Evolutionary conservation across 2,113 vertebrate species (phyloP), one percentile per base, ranked within the genome.

Genomic region (Cichladusa arquata): DNA sequence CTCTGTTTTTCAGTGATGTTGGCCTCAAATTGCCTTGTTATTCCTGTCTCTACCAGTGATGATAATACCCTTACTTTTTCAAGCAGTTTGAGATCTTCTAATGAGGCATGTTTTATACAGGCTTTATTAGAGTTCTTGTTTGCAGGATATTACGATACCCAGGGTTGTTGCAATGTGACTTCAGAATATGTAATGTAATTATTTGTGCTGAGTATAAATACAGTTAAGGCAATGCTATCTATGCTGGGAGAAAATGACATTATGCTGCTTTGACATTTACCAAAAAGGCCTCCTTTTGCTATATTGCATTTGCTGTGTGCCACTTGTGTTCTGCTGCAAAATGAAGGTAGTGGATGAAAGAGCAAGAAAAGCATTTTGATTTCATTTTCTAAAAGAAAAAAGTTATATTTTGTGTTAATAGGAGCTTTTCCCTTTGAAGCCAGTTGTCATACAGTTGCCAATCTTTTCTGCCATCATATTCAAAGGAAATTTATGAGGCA

Each of bases 231-330:
- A 81, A 28, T 78, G 34, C 62, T 82, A 36, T 89, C 84, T 87
- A 14, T 60, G 45, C 76, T 86, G 51, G 71, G 65, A 83, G 73
- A 79, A 88, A 93, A 67, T 88, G 51, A 66, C 66, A 92, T 91
- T 92, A 76, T 88, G 66, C 48, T 93, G 48, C 72, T 86, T 48
- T 96, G 96, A 92, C 90, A 95, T 96, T 97, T 96, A 83, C 67
- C 44, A 51, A 83, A 88, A 83, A 44, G 28, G 4, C 1, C 19
- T 58, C 26, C 25, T 83, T 85, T 58, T 92, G 74, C 74, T 91
- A 2, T 70, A 86, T 78, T 94, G 23, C 40, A 54, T 95, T 96
- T 96, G 15, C 76, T 72, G 11, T 60, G 25, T 91, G 26, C 38
- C 65, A 38, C 47, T 90, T 88, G 24, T 71, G 20, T 50, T 90